A percentile compares a stretch with the other conserved stretches of the same genome.
phyloP scores from a whole-genome alignment of 2,888 invertebrate species.

The Tetragnatha montana region DNA sequence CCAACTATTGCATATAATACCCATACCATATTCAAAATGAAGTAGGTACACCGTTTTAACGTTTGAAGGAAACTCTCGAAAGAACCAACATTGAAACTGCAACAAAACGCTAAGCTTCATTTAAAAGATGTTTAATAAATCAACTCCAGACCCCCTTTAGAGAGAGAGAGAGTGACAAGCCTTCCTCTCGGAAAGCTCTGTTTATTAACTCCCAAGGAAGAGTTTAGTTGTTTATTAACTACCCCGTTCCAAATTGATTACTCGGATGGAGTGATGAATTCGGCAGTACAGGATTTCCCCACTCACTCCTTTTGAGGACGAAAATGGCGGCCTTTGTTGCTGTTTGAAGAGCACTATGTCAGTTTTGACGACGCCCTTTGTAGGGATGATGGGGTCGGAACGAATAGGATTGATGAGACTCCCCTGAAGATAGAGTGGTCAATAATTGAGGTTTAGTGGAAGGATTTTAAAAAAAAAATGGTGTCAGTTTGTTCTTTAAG shows the following conservation, averaged over 20 bases:
- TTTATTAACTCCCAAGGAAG: neutral
- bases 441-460: neutral
- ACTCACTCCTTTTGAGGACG: neutral
- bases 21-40: too few relatives aligned
- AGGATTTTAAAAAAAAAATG: neutral
- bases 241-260: neutral
- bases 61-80: too few relatives aligned
- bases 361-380: neutral
- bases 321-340: conserved; percentile 1
- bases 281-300: neutral
- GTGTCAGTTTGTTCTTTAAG: neutral
- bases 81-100: too few relatives aligned
- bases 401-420: neutral
- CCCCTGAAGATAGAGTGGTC: neutral
- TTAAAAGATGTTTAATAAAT: neutral
- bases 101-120: too few relatives aligned
- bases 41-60: too few relatives aligned
- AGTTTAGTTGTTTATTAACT: conserved; percentile 13
- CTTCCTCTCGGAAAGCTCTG: neutral
- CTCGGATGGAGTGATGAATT: conserved; percentile 13
- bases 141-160: neutral
- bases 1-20: too few relatives aligned
- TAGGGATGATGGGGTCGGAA: neutral
- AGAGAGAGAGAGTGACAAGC: neutral
- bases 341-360: neutral